A percentile compares a stretch with the other conserved stretches of the same genome.
These are phyloP conservation scores for Acronicta alni DNA, from an alignment of 2,888 invertebrate species.

Conservation along the genomic window DNA sequence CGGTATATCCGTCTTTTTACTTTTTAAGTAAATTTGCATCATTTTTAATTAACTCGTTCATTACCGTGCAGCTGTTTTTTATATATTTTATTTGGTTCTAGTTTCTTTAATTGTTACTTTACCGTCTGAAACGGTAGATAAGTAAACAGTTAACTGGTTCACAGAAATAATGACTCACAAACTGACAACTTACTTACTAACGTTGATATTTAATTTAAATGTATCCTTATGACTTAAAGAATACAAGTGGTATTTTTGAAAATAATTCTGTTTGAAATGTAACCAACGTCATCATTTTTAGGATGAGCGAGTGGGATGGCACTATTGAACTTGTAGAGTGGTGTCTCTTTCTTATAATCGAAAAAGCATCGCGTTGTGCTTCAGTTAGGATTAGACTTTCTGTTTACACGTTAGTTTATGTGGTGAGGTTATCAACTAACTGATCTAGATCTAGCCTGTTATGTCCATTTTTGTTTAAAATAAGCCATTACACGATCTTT, in stretches of 20 bases:
- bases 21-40: not conserved
- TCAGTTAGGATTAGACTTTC: not conserved
- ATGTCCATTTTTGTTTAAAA: slow-evolving; percentile 34
- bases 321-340: too few species aligned
- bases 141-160: slow-evolving; percentile 47
- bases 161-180: slow-evolving; percentile 44
- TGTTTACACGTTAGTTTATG: too few species aligned
- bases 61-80: slow-evolving; percentile 12
- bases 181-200: not conserved
- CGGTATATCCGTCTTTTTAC: too few species aligned
- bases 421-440: not conserved
- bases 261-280: too few species aligned
- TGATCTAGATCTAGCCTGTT: not conserved
- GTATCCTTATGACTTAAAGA: not conserved
- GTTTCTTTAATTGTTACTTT: slow-evolving; percentile 33
- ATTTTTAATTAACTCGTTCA: slow-evolving; percentile 10
- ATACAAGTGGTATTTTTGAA: slow-evolving; percentile 14
- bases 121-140: slow-evolving; percentile 43
- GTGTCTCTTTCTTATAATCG: too few species aligned
- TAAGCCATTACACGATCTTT: slow-evolving; percentile 31
- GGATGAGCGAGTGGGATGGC: too few species aligned
- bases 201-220: slow-evolving; percentile 11
- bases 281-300: too few species aligned
- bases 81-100: slow-evolving; percentile 14
- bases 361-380: too few species aligned